Evolutionary conservation across 92 coral and sea anemone species (phyloP), one percentile per base, ranked within the genome.

Genomic region (Paramuricea clavata): DNA sequence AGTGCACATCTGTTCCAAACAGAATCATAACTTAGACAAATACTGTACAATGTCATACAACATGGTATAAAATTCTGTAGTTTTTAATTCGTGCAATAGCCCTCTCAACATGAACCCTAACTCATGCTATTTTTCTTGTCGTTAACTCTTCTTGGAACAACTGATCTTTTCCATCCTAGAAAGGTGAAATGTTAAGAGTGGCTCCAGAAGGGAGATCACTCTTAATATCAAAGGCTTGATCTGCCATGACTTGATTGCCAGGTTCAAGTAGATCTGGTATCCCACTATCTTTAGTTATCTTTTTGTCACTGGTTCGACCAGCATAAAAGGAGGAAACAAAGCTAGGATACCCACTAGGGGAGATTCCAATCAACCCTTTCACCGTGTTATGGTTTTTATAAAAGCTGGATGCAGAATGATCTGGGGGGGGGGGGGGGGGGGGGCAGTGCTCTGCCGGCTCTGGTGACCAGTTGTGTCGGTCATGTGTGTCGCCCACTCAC

Each of bases 181-280:
- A 89, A 44, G 89, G 85, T 59, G 89, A 81, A 11, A 85, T 90
- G 68, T 85, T 85, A 21, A 78, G 43, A 27, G 76, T 28, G 27
- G 78, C 89, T 33, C 74, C 82, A 54, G 54, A 67, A 12, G 92
- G 86, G n/a, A 89, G 87, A 21, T 86, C 86, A 8, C 57, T 61
- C 39, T 89, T 87, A 67, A 85, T 85, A 41, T 83, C 74, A 78
- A 89, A 89, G 0, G 89, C 89, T 23, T 81, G 76, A 60, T 90
- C 87, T n/a, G 93, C 90, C 93, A 86, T 85, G 30, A 85, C 42
- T 41, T 82, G 73, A 73, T 86, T 87, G 5, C 87, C 90, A 25
- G 36, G 64, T 44, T 78, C 85, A 30, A 90, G 71, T 19, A 78
- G 64, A 12, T 86, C 68, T 16, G 78, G 79, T 35, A 85, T 42